Conservation (phyloP, 2,797 vertebrate species). For the Micrastur ruficollis region DNA sequence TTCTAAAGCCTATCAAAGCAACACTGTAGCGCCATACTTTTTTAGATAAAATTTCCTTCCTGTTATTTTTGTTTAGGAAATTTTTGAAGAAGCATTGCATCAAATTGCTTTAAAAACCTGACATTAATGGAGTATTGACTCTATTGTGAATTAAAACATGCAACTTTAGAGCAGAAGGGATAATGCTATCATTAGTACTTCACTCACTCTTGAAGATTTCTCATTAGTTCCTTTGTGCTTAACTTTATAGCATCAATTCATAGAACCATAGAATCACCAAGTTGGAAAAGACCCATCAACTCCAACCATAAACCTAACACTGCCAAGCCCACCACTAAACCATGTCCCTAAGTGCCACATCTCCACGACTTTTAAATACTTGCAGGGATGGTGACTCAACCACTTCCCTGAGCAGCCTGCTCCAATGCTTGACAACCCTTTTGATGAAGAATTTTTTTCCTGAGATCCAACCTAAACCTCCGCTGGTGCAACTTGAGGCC, state of each 20-base stretch:
- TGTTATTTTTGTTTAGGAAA: not conserved
- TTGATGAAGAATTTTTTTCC: not conserved
- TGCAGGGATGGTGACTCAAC: not conserved
- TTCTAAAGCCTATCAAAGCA: not conserved
- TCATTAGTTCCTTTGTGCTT: not conserved
- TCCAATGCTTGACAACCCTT: not conserved
- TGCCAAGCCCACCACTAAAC: not conserved
- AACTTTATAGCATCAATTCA: not conserved
- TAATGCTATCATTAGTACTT: not conserved
- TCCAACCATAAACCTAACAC: not conserved
- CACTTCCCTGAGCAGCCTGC: not conserved
- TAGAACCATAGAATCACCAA: not conserved
- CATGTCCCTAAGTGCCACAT: not conserved
- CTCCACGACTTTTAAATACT: not conserved
- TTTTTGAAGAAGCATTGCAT: not conserved
- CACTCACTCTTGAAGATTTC: not conserved
- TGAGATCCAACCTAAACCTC: not conserved
- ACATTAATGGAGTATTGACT: not conserved
- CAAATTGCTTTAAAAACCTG: not conserved
- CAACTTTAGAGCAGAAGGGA: not conserved
- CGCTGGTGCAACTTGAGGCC: not conserved
- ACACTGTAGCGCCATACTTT: rapidly evolving
- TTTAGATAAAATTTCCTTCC: not conserved
- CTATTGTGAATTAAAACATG: not conserved
- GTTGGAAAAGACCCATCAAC: not conserved